Percentiles rank a stretch among this genome's conserved stretches.
These are phyloP conservation scores for Alfaro cultratus DNA, from an alignment of 2,797 vertebrate genomes.

Conservation along the genomic window DNA sequence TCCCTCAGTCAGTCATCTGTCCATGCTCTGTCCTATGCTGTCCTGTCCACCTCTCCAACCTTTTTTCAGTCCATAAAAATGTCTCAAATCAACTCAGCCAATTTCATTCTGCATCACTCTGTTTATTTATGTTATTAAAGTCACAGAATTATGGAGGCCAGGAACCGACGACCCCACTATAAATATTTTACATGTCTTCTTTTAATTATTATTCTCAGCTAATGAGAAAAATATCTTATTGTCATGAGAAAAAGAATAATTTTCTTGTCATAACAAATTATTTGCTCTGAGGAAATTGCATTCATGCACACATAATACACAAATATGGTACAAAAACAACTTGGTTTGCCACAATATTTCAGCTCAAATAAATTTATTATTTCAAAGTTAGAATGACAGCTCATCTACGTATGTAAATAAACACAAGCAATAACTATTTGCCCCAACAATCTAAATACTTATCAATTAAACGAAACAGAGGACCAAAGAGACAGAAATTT, in stretches of 20 bases:
- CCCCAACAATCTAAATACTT: background rate
- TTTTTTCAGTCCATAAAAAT: slow-evolving; percentile 49
- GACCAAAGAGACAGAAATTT: background rate
- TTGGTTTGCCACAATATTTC: background rate
- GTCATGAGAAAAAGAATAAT: background rate
- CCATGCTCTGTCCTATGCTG: slow-evolving; percentile 57
- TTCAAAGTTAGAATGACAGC: background rate
- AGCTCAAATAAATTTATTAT: background rate
- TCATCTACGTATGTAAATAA: background rate
- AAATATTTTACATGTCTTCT: slow-evolving; percentile 1
- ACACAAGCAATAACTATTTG: background rate
- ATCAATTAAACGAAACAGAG: background rate
- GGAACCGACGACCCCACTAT: background rate
- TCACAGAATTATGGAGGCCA: slow-evolving; percentile 21
- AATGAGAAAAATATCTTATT: background rate
- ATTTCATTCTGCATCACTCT: slow-evolving; percentile 63
- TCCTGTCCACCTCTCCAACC: slow-evolving; percentile 48
- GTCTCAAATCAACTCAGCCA: slow-evolving; percentile 45
- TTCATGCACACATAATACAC: background rate
- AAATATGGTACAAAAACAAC: background rate
- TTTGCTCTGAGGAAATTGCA: background rate
- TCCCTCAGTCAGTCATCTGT: slow-evolving; percentile 58
- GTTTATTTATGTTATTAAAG: slow-evolving; percentile 47
- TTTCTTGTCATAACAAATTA: background rate
- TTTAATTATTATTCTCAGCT: background rate